These are phyloP conservation scores for Oncopeltus fasciatus DNA, from an alignment of 1,140 invertebrate genomes.

Conservation along the genomic window DNA sequence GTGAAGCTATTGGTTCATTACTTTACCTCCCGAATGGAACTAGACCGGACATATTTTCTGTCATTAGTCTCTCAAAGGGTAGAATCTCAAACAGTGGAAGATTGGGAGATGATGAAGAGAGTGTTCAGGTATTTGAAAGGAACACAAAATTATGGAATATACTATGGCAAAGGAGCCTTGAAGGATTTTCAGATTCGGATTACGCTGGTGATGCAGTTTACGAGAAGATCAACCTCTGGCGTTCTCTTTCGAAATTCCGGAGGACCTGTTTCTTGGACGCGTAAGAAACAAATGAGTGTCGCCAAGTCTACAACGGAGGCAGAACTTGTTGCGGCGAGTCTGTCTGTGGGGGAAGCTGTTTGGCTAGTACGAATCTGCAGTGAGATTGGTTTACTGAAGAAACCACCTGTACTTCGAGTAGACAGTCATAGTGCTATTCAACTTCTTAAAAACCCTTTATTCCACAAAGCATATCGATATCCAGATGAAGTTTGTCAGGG, in stretches of 20 bases:
- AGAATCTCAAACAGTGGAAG: too few relatives aligned
- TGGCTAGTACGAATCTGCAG: background rate
- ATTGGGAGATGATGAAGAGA: too few relatives aligned
- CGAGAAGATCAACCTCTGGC: too few relatives aligned
- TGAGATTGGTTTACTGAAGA: too few relatives aligned
- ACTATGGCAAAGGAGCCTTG: background rate
- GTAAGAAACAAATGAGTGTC: background rate
- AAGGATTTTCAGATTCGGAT: background rate
- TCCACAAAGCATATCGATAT: background rate
- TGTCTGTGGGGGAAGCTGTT: background rate
- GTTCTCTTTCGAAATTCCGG: background rate
- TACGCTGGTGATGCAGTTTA: background rate
- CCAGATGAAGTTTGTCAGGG: too few relatives aligned
- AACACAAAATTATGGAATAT: too few relatives aligned
- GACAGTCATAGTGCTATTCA: background rate
- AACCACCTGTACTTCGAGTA: background rate
- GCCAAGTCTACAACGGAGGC: background rate
- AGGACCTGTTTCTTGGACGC: background rate
- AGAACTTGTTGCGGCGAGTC: background rate
- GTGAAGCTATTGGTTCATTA: too few relatives aligned
- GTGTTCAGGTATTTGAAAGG: too few relatives aligned
- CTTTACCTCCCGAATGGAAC: too few relatives aligned
- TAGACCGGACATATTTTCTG: too few relatives aligned
- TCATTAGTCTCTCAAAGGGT: too few relatives aligned
- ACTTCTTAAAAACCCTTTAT: background rate